A percentile compares a stretch with the other conserved stretches of the same genome.
Evolutionary conservation across 1,140 invertebrate species (phyloP).

Genomic region (Rhopalosiphum maidis): DNA sequence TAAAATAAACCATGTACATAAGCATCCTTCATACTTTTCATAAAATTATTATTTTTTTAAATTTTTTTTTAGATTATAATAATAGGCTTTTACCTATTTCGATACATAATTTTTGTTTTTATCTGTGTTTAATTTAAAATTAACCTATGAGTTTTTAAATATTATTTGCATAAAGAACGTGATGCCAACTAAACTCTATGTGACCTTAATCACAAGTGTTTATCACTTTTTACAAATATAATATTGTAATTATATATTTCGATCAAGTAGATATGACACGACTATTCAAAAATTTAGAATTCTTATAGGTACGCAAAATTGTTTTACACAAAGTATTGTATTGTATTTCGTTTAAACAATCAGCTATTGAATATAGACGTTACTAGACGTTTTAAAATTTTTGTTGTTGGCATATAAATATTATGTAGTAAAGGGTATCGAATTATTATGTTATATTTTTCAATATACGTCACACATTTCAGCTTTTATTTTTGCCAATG

Average conservation of each 20-base stretch:
- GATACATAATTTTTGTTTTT: neutral
- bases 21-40: too few species aligned
- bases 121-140: neutral
- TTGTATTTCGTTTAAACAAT: neutral
- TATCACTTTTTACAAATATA: neutral
- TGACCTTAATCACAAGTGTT: neutral
- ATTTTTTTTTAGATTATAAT: neutral
- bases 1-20: neutral
- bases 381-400: neutral
- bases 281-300: neutral
- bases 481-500: neutral
- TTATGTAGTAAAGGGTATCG: neutral
- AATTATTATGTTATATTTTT: neutral
- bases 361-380: neutral
- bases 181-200: neutral
- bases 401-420: neutral
- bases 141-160: neutral
- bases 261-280: constrained; percentile 23
- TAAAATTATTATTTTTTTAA: neutral
- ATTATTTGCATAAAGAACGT: neutral
- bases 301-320: neutral
- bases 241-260: neutral
- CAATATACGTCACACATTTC: neutral
- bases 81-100: neutral
- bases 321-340: neutral